phyloP scores from a whole-genome alignment of 1,140 invertebrate genomes.

The Drosophila orosa region DNA sequence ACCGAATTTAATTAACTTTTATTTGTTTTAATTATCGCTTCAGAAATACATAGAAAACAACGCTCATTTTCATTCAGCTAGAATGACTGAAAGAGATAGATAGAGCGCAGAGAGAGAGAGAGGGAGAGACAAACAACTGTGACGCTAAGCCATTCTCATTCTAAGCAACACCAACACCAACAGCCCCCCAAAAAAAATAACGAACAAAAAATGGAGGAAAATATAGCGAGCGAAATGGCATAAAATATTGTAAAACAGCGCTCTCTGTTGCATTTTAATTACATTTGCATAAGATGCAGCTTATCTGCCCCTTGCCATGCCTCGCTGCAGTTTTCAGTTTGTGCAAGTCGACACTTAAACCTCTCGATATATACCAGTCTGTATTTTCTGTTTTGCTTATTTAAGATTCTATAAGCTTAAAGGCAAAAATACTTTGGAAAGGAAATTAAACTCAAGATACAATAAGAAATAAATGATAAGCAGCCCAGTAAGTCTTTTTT shows the following conservation, averaged over 20 bases:
- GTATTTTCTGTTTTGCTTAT: constrained; percentile 9
- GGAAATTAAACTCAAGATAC: too few species aligned
- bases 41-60: constrained; percentile 32
- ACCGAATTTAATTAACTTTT: constrained; percentile 62
- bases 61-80: constrained; percentile 34
- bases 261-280: constrained; percentile 64
- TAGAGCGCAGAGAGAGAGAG: background rate
- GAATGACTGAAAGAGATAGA: constrained; percentile 16
- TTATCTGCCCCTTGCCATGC: constrained; percentile 55
- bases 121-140: constrained; percentile 16
- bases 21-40: constrained; percentile 59
- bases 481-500: too few species aligned
- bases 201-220: constrained; percentile 13
- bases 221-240: constrained; percentile 46
- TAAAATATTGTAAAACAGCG: constrained; percentile 65
- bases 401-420: constrained; percentile 18
- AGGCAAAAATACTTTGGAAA: background rate
- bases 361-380: constrained; percentile 35
- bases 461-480: too few species aligned
- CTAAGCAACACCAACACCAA: constrained; percentile 42
- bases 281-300: constrained; percentile 67
- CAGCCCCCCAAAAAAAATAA: constrained; percentile 10
- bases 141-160: constrained; percentile 32
- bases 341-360: constrained; percentile 20
- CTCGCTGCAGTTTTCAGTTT: constrained; percentile 27